These are phyloP conservation scores for Motacilla alba DNA, from an alignment of 2,113 vertebrate genomes.

Conservation along the genomic window DNA sequence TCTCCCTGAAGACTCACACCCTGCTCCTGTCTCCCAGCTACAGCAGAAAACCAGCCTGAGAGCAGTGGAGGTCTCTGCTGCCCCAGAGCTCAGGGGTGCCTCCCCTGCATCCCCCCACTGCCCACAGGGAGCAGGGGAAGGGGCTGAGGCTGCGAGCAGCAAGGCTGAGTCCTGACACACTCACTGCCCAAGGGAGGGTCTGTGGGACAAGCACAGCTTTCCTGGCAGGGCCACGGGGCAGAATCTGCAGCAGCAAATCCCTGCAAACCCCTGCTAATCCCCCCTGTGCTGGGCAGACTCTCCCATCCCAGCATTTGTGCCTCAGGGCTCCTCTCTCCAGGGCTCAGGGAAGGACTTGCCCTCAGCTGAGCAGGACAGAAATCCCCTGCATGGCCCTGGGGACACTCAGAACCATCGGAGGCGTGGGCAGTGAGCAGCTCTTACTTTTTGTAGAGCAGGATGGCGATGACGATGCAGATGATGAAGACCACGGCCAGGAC, in stretches of 20 bases:
- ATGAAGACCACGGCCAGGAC: slow-evolving; percentile 98
- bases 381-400: not conserved
- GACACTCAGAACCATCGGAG: not conserved
- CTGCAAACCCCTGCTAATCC: not conserved
- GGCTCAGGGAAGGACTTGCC: not conserved
- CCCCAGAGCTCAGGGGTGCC: not conserved
- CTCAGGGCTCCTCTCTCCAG: not conserved
- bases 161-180: not conserved
- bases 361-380: not conserved
- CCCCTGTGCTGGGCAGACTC: not conserved
- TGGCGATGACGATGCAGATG: slow-evolving; percentile 98
- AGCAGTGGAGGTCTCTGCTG: not conserved
- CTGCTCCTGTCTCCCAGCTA: not conserved
- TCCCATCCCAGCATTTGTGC: not conserved
- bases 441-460: slow-evolving; percentile 99
- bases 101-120: not conserved
- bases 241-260: not conserved
- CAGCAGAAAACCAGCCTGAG: not conserved
- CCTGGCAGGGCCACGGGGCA: not conserved
- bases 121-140: not conserved
- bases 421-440: slow-evolving; percentile 11
- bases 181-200: not conserved
- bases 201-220: not conserved
- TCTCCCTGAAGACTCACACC: not conserved
- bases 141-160: not conserved